A percentile compares a stretch with the other conserved stretches of the same genome.
Conservation (phyloP, 2,797 vertebrate genomes). For the Mus minutoides region DNA sequence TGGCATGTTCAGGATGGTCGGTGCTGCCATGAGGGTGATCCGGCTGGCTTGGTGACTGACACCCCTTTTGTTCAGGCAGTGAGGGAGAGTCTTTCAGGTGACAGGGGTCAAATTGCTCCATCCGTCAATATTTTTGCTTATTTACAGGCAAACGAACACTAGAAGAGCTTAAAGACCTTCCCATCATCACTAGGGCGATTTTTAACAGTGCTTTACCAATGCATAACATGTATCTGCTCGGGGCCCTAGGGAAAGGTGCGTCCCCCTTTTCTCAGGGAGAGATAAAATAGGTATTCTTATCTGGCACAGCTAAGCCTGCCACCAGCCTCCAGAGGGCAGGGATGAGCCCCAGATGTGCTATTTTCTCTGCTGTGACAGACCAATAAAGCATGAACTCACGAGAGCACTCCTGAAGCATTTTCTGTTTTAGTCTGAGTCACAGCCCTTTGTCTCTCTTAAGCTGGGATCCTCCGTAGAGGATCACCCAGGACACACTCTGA, state of each 20-base stretch:
- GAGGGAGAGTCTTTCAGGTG: background rate
- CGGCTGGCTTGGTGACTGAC: background rate
- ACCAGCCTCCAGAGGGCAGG: background rate
- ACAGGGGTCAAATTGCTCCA: background rate
- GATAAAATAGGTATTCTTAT: background rate
- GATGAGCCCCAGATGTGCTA: background rate
- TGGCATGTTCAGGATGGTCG: background rate
- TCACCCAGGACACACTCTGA: background rate
- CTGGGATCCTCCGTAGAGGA: background rate
- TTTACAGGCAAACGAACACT: background rate
- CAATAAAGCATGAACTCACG: background rate
- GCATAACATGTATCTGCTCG: background rate
- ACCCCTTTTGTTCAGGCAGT: background rate
- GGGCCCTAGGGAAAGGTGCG: background rate
- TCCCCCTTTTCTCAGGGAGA: background rate
- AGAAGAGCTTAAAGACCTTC: background rate
- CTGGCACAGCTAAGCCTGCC: background rate
- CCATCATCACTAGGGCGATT: background rate
- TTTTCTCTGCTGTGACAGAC: background rate
- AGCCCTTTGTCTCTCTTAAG: background rate
- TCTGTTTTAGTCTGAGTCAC: background rate
- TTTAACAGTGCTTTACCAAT: background rate
- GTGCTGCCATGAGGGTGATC: no score
- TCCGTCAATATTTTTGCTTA: background rate
- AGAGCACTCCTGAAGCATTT: background rate